phyloP scores from a whole-genome alignment of 2,888 invertebrate genomes.

The Sthenelais limicola region DNA sequence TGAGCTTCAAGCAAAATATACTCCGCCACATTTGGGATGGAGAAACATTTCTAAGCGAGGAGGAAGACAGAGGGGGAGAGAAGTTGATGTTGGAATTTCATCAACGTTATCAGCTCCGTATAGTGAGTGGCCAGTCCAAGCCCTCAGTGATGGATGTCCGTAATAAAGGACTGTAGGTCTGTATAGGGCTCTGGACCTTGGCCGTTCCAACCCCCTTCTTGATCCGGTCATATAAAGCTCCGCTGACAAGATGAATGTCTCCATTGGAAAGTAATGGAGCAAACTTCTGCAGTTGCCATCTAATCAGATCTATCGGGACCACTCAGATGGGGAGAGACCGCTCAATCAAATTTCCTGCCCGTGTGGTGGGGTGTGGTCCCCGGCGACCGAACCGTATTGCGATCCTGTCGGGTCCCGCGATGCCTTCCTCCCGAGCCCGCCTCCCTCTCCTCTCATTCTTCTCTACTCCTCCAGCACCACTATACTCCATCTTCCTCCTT shows the following conservation, averaged over 20 bases:
- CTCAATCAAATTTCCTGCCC: constrained; percentile 31
- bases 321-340: neutral
- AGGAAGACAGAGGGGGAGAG: too few species aligned
- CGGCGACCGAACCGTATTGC: neutral
- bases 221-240: neutral
- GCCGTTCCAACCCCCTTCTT: neutral
- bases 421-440: constrained; percentile 1
- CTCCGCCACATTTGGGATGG: too few species aligned
- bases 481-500: neutral
- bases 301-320: constrained; percentile 28
- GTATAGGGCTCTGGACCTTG: neutral
- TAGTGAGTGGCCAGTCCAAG: too few species aligned
- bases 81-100: too few species aligned
- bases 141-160: neutral
- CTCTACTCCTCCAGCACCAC: neutral
- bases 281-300: constrained; percentile 35
- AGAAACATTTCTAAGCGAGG: too few species aligned
- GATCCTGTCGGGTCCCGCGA: neutral
- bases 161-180: neutral
- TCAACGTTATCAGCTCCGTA: too few species aligned
- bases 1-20: too few species aligned
- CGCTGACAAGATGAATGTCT: constrained; percentile 38
- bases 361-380: constrained; percentile 7
- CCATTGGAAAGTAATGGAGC: constrained; percentile 36
- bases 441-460: neutral